A percentile compares a stretch with the other conserved stretches of the same genome.
phyloP scores from a whole-genome alignment of 2,797 vertebrate genomes.

The Micropoecilia bifurca region DNA sequence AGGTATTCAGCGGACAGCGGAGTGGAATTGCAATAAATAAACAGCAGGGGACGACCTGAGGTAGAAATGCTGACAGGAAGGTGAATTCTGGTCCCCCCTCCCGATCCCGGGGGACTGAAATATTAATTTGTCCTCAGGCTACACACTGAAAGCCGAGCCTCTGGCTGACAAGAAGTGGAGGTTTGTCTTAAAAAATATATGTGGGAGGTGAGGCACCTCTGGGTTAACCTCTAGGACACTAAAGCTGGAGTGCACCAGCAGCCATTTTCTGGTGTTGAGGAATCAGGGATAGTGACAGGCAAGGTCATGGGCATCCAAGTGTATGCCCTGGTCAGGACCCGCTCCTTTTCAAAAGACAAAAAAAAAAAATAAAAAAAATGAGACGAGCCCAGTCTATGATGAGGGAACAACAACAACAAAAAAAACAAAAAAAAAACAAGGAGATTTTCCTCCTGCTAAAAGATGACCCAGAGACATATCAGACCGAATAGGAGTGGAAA shows the following conservation, averaged over 20 bases:
- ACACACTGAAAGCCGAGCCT: constrained; percentile 83
- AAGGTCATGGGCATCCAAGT: constrained; percentile 77
- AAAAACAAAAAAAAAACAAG: constrained; percentile 33
- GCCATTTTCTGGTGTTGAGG: constrained; percentile 69
- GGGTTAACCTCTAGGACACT: constrained; percentile 62
- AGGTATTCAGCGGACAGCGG: constrained; percentile 79
- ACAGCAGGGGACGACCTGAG: constrained; percentile 45
- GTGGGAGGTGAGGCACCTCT: constrained; percentile 65
- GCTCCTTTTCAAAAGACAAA: constrained; percentile 35
- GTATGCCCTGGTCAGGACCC: constrained; percentile 68
- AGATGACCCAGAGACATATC: constrained; percentile 82
- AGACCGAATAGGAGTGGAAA: constrained; percentile 74
- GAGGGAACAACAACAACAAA: constrained; percentile 1
- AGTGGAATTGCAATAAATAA: constrained; percentile 67
- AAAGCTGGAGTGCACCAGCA: constrained; percentile 57
- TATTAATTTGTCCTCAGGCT: constrained; percentile 94
- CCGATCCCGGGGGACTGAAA: constrained; percentile 91
- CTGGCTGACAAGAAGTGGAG: constrained; percentile 87
- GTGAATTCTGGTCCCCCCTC: constrained; percentile 76
- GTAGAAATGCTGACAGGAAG: constrained; percentile 86
- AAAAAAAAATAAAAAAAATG: constrained; percentile 31
- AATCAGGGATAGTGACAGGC: constrained; percentile 82
- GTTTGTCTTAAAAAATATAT: constrained; percentile 83
- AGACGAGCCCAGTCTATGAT: constrained; percentile 56
- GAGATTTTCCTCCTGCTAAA: constrained; percentile 42